phyloP scores from a whole-genome alignment of 2,113 vertebrate genomes.

The Esox niger region DNA sequence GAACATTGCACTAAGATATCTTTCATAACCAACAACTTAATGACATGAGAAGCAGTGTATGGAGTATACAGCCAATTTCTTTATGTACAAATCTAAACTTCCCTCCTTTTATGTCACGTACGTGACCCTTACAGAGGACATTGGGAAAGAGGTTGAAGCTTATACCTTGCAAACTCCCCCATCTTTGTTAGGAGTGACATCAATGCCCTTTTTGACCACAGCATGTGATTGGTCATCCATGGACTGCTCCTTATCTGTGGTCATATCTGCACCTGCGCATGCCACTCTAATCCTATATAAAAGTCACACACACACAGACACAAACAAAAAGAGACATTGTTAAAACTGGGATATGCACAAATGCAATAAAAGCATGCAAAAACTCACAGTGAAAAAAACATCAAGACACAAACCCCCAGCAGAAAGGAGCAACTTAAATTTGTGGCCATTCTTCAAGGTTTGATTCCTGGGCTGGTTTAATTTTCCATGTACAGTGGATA shows the following conservation, averaged over 20 bases:
- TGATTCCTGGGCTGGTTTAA: too few relatives aligned
- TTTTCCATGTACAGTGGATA: too few relatives aligned
- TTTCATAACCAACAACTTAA: too few relatives aligned
- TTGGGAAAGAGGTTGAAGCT: not conserved
- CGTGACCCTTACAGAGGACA: not conserved
- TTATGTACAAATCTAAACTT: too few relatives aligned
- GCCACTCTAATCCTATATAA: slow-evolving; percentile 44
- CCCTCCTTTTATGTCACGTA: too few relatives aligned
- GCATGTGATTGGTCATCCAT: slow-evolving; percentile 71
- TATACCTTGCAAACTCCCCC: slow-evolving; percentile 89
- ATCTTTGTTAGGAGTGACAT: slow-evolving; percentile 83
- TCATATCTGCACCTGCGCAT: slow-evolving; percentile 74
- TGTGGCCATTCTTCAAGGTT: too few relatives aligned
- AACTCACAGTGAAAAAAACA: not conserved
- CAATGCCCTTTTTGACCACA: slow-evolving; percentile 74
- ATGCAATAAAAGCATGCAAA: not conserved
- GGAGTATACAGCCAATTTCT: too few relatives aligned
- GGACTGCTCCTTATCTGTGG: slow-evolving; percentile 81
- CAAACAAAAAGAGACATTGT: not conserved
- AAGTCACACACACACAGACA: slow-evolving; percentile 17
- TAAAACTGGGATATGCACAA: not conserved
- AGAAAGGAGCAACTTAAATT: too few relatives aligned
- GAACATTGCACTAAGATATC: too few relatives aligned
- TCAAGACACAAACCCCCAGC: not conserved
- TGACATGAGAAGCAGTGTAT: too few relatives aligned